Evolutionary conservation across 2,888 invertebrate genomes (phyloP).

Genomic region (Pollenia labialis): DNA sequence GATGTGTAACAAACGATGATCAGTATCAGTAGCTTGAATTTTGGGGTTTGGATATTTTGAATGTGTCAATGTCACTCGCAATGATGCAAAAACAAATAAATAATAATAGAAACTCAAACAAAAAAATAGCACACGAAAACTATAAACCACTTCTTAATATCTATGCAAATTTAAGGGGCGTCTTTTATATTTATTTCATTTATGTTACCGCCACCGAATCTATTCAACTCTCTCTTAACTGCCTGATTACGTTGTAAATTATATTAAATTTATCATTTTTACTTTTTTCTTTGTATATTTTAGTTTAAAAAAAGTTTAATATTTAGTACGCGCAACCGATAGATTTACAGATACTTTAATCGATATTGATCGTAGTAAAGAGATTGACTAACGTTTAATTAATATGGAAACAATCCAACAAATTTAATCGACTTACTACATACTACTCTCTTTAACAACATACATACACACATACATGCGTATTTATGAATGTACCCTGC

Average conservation of each 20-base stretch:
- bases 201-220: neutral
- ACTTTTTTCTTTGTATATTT: slow-evolving; percentile 2
- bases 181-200: slow-evolving; percentile 4
- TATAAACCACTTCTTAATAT: neutral
- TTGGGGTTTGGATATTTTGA: slow-evolving; percentile 23
- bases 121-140: neutral
- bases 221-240: slow-evolving; percentile 21
- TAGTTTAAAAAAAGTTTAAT: neutral
- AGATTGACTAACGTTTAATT: slow-evolving; percentile 6
- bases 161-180: slow-evolving; percentile 50
- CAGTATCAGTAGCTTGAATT: slow-evolving; percentile 10
- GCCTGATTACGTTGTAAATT: slow-evolving; percentile 11
- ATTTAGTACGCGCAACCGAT: slow-evolving; percentile 9
- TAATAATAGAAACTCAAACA: neutral
- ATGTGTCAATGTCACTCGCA: slow-evolving; percentile 63
- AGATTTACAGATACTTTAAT: neutral
- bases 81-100: slow-evolving; percentile 1
- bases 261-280: slow-evolving; percentile 7
- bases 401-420: slow-evolving; percentile 36
- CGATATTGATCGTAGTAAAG: neutral
- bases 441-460: neutral
- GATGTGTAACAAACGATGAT: slow-evolving; percentile 59
- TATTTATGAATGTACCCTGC: neutral
- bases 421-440: neutral
- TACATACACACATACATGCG: neutral